Base-by-base conservation (phyloP, 1,140 invertebrate species). In the Neuroterus valhalla region DNA sequence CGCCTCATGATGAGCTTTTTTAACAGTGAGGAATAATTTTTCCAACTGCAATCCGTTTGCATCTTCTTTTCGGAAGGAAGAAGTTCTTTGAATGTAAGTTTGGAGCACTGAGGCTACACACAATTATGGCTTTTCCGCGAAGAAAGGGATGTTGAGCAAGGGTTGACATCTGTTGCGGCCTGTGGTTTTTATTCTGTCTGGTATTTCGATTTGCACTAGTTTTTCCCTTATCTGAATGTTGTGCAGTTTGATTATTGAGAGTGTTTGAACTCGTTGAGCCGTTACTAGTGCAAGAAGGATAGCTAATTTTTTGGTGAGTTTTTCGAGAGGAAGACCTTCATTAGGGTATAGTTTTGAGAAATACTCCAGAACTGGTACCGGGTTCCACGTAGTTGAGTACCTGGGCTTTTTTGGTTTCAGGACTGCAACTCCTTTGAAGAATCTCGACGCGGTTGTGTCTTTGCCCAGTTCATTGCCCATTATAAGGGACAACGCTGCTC, bases 101-200 rank as follows among this genome's bases (percentile, higher is more conserved):
- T 55, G 50, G 3, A 55, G 21, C 2, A 10, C 23, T 14, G 50
- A 2, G 3, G 50, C 50, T 2, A 11, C 15, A 55, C 50, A 55
- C 17, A 55, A 21, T 8, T 55, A 10, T 12, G 17, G 17, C 11
- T 55, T 6, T 55, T 10, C 23, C n/a, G 17, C 19, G 23, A 44
- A 70, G 15, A 19, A 4, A 2, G 45, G 44, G 6, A 70, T n/a
- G 3, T 2, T 46, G 4, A 70, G 17, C 15, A 50, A 2, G 1
- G 68, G 68, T 48, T 70, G 68, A 46, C n/a, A 15, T 15, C 68
- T 45, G 26, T 70, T 70, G 12, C 1, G 12, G 1, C 17, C 17
- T 2, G 68, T 46, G 10, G 68, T 70, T 44, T 70, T 70, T 12
- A 70, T 46, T 19, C 43, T 70, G 1, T 70, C 2, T 3, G 68